Evolutionary conservation across 2,888 invertebrate genomes (phyloP), one percentile per base, ranked within the genome.

Genomic region (Lithodes maja): DNA sequence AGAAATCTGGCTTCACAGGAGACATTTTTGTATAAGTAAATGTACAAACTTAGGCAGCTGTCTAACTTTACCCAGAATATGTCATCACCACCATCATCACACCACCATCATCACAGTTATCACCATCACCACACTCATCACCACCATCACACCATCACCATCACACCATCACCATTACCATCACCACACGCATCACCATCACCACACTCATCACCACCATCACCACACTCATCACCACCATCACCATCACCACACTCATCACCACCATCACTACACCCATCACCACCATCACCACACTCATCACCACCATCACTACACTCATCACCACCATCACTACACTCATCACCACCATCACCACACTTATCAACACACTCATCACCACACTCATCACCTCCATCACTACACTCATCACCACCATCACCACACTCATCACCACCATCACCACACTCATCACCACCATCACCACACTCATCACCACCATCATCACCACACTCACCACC

Each of bases 311-410:
- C 33, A 33, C 33, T 33, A 53, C 53, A 79, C 79, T n/a, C 54
- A 12, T 71, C 83, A 71, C 71, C 52, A 83, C 71, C 71, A 83
- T 33, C 82, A 82, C 55, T 17, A 81, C 68, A 82, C 68, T 69
- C 33, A 33, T 33, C 33, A 33, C 33, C 33, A 33, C 33, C 50
- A 78, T 50, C n/a, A 74, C 74, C 3, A 17, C n/a, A 74, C 74
- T 74, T n/a, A 74, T 33, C n/a, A 74, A 7, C 33, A 17, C 74
- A 74, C 74, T 74, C 74, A 74, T 33, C n/a, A 74, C 74, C 33
- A 17, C 74, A 74, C 74, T 74, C 33, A 74, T 5, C n/a, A 74
- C 74, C 5, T n/a, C 3, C 33, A 33, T 15, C 5, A 74, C n/a
- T 15, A 3, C n/a, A 15, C 74, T 74, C 74, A 74, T n/a, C n/a